Base-by-base conservation (phyloP, 2,888 invertebrate species). In the Cotesia congregata region DNA sequence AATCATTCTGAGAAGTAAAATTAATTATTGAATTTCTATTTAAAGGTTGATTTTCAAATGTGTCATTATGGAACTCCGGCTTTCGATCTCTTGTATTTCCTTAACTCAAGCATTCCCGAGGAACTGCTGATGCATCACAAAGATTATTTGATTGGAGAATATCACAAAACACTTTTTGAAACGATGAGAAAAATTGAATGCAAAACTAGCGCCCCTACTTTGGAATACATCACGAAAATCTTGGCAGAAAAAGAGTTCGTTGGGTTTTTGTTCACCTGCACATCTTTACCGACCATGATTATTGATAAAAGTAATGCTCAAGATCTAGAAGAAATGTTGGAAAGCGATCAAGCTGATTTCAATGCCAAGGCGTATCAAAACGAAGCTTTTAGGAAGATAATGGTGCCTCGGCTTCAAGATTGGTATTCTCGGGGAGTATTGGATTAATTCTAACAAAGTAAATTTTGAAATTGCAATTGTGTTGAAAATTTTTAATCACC, bases 1-100 rank as follows among this genome's bases (percentile, higher is more conserved):
- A 20, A 20, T 20, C 1, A 20, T 20, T 20, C 20, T 20, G 20
- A 1, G 20, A 20, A 20, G 20, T 20, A 20, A 20, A 1, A 2
- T 20, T 20, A 20, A 20, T 20, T 1, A 20, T 20, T 20, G 20
- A 20, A 20, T 20, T 60, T 89, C 2, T 0, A 20, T 20, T 20
- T 1, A 20, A 20, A 91, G 91, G 90, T 91, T 72, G 91, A 91
- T 81, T 91, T 90, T 77, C 91, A 91, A 86, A 75, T 90, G 78
- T 86, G 88, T 69, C 74, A 84, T 60, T 91, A 89, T 79, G 82
- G 87, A 6, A 89, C 90, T 64, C 91, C 91, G 5, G 90, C 89
- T 0, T 78, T 90, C 38, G 91, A 91, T 83, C 80, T 91, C 17
- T 89, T 86, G 70, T 91, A 91, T 79, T 91, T 91, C 78, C 82